Evolutionary conservation across 2,797 vertebrate genomes (phyloP).

Genomic region (Anableps anableps): DNA sequence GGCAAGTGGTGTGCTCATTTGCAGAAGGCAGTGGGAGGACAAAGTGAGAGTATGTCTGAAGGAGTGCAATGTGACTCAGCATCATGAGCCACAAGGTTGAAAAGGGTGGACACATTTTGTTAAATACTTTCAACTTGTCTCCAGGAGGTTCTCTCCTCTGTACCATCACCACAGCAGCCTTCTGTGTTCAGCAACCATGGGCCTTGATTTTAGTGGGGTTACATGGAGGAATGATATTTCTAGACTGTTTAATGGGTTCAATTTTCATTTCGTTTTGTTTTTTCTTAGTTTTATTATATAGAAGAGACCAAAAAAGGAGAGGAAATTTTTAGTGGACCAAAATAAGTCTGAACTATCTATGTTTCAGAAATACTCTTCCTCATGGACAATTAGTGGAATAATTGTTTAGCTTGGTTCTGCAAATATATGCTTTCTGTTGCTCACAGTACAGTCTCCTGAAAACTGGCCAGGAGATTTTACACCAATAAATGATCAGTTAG

Average conservation of each 20-base stretch:
- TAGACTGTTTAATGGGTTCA: constrained; percentile 14
- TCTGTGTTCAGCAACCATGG: constrained; percentile 21
- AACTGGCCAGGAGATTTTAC: not conserved
- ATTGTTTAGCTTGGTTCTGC: constrained; percentile 24
- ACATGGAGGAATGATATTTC: constrained; percentile 23
- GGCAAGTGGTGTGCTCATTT: constrained; percentile 43
- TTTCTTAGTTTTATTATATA: constrained; percentile 4
- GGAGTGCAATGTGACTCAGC: constrained; percentile 64
- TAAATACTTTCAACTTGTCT: constrained; percentile 25
- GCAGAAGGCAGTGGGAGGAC: constrained; percentile 53
- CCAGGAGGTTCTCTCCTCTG: constrained; percentile 23
- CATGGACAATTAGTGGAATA: constrained; percentile 20
- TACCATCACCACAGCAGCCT: constrained; percentile 16
- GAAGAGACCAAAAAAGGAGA: not conserved
- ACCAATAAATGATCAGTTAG: not conserved
- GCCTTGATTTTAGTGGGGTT: constrained; percentile 25
- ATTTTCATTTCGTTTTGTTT: not conserved
- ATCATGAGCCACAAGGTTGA: constrained; percentile 37
- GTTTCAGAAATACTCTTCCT: constrained; percentile 20
- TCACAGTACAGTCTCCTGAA: not conserved
- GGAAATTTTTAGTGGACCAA: not conserved
- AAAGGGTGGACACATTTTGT: constrained; percentile 35
- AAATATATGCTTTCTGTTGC: not conserved
- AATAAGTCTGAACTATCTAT: not conserved
- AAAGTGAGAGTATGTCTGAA: constrained; percentile 41